Percentiles rank a stretch among this genome's conserved stretches.
Conservation (phyloP, 2,888 invertebrate species). For the Prosopocoilus inquinatus region DNA sequence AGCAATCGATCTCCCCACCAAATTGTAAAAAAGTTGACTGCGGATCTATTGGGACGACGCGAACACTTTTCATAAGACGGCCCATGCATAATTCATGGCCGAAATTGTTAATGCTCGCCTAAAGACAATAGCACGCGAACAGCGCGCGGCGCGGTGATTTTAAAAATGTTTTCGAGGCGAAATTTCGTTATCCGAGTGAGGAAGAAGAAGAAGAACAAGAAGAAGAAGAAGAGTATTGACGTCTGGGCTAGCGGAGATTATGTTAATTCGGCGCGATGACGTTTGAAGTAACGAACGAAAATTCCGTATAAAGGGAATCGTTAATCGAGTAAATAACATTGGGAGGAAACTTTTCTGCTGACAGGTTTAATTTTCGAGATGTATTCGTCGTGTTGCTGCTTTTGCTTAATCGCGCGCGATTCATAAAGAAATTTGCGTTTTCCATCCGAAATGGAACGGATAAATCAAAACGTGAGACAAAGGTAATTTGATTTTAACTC, state of each 20-base stretch:
- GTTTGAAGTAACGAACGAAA: conserved; percentile 1
- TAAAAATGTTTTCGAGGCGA: conserved; percentile 28
- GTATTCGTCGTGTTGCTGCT: not conserved
- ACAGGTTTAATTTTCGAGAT: not conserved
- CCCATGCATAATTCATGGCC: conserved; percentile 41
- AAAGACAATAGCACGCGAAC: conserved; percentile 38
- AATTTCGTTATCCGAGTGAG: conserved; percentile 22
- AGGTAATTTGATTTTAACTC: no score
- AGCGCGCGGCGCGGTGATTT: conserved; percentile 37
- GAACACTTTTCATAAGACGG: conserved; percentile 33
- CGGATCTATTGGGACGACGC: not conserved
- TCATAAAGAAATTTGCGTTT: no score
- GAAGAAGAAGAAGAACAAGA: no score
- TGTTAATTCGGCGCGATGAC: conserved; percentile 21
- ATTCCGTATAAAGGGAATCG: not conserved
- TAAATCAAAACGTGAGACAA: no score
- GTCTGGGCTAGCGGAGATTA: conserved; percentile 21
- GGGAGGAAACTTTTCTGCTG: not conserved
- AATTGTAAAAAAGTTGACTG: not conserved
- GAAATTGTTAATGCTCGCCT: conserved; percentile 43
- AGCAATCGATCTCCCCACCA: conserved; percentile 3
- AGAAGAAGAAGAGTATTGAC: no score
- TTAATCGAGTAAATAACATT: not conserved
- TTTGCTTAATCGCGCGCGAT: not conserved
- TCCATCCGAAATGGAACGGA: no score